phyloP scores from a whole-genome alignment of 37 sponge, comb jelly and placozoan genomes.

The Theonella swinhoei region DNA sequence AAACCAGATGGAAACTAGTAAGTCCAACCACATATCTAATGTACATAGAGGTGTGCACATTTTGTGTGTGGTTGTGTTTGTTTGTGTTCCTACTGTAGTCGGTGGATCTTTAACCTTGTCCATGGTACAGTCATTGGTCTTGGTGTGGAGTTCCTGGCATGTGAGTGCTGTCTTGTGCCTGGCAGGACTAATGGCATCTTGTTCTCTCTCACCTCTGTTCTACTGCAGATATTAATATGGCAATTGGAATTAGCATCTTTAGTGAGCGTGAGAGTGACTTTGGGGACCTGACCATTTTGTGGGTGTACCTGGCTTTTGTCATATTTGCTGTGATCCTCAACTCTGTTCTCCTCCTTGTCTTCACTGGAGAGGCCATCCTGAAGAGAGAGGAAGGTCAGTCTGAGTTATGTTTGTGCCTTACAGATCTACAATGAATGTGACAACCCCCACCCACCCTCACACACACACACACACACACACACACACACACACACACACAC shows the following conservation, averaged over 20 bases:
- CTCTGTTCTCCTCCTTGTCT: background rate
- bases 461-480: too few species aligned
- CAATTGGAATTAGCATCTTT: conserved; percentile 21
- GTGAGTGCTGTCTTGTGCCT: conserved; percentile 24
- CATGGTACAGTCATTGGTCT: conserved; percentile 62
- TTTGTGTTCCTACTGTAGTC: conserved; percentile 18
- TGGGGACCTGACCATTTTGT: conserved; percentile 12
- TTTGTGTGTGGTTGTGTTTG: too few species aligned
- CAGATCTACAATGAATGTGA: too few species aligned
- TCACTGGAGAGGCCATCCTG: background rate
- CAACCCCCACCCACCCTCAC: too few species aligned
- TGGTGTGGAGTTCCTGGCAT: conserved; percentile 23
- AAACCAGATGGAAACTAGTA: conserved; percentile 47
- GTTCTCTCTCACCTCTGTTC: background rate
- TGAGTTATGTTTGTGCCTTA: background rate
- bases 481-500: too few species aligned
- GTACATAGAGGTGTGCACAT: background rate
- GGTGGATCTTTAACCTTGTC: conserved; percentile 69
- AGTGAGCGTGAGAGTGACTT: background rate
- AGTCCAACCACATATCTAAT: background rate
- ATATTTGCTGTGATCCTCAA: conserved; percentile 8
- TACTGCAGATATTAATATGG: conserved; percentile 31
- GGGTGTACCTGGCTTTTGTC: conserved; percentile 20
- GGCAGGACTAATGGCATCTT: background rate
- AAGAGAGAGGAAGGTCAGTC: background rate